Percentiles rank a stretch among this genome's conserved stretches.
These are phyloP conservation scores for Musca domestica DNA, from an alignment of 1,140 invertebrate species.

Conservation along the genomic window DNA sequence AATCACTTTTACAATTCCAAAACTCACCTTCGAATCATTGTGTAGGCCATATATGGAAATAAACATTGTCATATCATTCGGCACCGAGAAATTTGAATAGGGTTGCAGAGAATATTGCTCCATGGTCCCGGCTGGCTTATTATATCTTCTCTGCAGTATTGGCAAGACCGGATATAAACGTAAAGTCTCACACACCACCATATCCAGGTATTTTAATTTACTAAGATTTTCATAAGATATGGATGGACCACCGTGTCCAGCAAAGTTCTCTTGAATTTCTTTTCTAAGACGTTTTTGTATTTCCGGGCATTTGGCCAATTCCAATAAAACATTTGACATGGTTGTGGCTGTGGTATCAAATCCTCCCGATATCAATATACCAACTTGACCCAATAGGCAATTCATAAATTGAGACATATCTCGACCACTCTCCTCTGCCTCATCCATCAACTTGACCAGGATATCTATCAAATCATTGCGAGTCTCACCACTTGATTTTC, in stretches of 20 bases:
- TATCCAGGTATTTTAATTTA: slow-evolving; percentile 53
- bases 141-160: slow-evolving; percentile 56
- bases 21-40: slow-evolving; percentile 43
- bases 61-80: slow-evolving; percentile 40
- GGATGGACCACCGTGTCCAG: slow-evolving; percentile 36
- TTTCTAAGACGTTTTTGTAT: slow-evolving; percentile 53
- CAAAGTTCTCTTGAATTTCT: slow-evolving; percentile 49
- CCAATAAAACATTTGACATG: slow-evolving; percentile 55
- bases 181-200: slow-evolving; percentile 57
- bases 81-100: slow-evolving; percentile 31
- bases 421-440: not conserved
- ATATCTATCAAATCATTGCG: slow-evolving; percentile 56
- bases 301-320: slow-evolving; percentile 52
- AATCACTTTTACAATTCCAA: slow-evolving; percentile 40
- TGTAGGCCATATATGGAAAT: slow-evolving; percentile 43
- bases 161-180: slow-evolving; percentile 60
- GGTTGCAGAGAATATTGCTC: slow-evolving; percentile 40
- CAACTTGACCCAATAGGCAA: slow-evolving; percentile 61
- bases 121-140: slow-evolving; percentile 29
- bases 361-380: slow-evolving; percentile 64
- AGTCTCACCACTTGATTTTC: slow-evolving; percentile 33
- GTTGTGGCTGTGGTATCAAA: slow-evolving; percentile 57
- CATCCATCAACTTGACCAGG: slow-evolving; percentile 49
- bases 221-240: slow-evolving; percentile 53
- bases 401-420: slow-evolving; percentile 43